Conservation (phyloP, 2,113 vertebrate genomes). For the Prionailurus bengalensis region DNA sequence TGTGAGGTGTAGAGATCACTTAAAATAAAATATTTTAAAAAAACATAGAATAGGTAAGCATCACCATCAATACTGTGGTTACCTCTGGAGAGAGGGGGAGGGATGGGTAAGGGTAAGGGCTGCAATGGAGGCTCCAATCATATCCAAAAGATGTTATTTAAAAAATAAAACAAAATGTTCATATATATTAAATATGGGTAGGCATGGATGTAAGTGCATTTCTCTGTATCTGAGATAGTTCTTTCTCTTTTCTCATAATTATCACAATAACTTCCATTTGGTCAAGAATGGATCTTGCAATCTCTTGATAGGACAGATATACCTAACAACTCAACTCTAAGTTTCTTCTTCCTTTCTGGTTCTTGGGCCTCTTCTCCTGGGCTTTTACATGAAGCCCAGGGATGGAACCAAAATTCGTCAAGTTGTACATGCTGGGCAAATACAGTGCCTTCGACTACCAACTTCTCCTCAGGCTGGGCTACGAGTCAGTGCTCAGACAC, state of each 20-base stretch:
- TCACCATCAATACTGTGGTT: no score
- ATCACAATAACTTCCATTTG: neutral
- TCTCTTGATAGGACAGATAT: neutral
- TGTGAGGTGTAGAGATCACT: neutral
- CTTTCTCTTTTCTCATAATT: neutral
- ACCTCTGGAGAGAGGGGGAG: neutral
- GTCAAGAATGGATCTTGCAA: neutral
- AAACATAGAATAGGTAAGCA: neutral
- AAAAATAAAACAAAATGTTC: neutral
- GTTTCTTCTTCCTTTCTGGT: neutral
- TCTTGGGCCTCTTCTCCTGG: neutral
- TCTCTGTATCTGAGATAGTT: neutral
- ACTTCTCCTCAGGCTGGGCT: neutral
- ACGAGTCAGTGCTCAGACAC: slow-evolving; percentile 35
- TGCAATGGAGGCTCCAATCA: neutral
- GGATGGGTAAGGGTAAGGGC: neutral
- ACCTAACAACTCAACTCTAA: neutral
- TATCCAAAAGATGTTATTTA: neutral
- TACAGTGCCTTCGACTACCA: neutral
- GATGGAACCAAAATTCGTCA: neutral
- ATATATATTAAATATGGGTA: neutral
- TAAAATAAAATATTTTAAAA: neutral
- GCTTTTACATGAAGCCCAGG: neutral
- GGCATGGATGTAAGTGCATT: neutral
- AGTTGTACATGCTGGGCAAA: neutral